A percentile compares a stretch with the other conserved stretches of the same genome.
Evolutionary conservation across 2,888 invertebrate genomes (phyloP).

Genomic region (Amiota communis): DNA sequence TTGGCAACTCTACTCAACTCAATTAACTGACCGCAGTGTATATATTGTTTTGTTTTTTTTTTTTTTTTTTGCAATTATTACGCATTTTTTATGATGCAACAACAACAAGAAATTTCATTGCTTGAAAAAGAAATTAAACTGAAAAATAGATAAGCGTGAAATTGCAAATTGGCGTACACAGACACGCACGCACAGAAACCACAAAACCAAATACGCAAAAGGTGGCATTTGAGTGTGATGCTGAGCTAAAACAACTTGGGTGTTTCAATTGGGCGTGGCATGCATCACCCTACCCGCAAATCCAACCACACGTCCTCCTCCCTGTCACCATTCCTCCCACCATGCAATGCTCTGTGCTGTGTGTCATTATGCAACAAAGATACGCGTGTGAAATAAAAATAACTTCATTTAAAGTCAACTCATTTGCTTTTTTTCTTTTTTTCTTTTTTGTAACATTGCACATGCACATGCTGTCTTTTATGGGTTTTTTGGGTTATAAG

Average conservation of each 20-base stretch:
- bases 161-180: constrained; percentile 18
- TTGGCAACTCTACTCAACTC: constrained; percentile 16
- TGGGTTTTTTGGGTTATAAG: background rate
- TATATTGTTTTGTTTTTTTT: background rate
- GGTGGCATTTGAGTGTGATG: too few species aligned
- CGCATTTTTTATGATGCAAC: constrained; percentile 2
- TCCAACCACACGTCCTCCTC: too few species aligned
- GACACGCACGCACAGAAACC: background rate
- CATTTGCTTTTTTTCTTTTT: too few species aligned
- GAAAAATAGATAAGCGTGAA: constrained; percentile 24
- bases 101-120: background rate
- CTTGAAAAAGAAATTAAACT: background rate
- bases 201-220: background rate
- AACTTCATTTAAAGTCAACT: constrained; percentile 12
- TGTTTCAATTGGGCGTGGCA: background rate
- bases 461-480: background rate
- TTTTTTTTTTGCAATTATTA: background rate
- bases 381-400: constrained; percentile 25
- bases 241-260: too few species aligned
- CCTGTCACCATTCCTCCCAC: too few species aligned
- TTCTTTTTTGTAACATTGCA: background rate
- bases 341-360: too few species aligned
- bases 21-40: background rate
- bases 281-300: background rate
- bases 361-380: constrained; percentile 19